Evolutionary conservation across 2,113 vertebrate genomes (phyloP), one percentile per base, ranked within the genome.

Genomic region (Fukomys damarensis): DNA sequence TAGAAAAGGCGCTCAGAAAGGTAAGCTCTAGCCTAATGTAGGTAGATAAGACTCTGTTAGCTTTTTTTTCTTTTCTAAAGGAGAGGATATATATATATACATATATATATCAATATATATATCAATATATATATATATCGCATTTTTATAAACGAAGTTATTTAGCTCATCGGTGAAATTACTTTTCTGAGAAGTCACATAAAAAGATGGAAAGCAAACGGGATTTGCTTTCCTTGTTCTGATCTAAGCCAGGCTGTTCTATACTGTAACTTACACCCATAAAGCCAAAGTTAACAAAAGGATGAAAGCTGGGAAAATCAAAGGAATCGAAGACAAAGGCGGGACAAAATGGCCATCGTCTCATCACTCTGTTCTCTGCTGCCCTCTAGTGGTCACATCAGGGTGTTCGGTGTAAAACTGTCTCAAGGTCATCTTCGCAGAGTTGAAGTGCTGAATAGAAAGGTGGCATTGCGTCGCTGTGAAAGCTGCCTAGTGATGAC

Each of bases 221-320:
- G 1, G 20, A 59, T 35, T 65, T 5, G 0, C 32, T 85, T 95
- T 63, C 30, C 28, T 68, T 52, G 16, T 46, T 91, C 12, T 93
- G 12, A 94, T 84, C 35, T 52, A 66, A 96, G 58, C 26, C 26
- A 58, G 22, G 22, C 46, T 86, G 20, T 7, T 58, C 77, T 30
- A 7, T 93, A 2, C 76, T 96, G 70, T 74, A 90, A 96, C 95
- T 96, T 88, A 76, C 32, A 52, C 49, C 41, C 49, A 28, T 16
- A 66, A 81, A 95, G 83, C 81, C 46, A 82, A 94, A 96, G 92
- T 98, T 97, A 97, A 96, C 96, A 97, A 96, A 97, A 96, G 93
- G 93, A 87, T 56, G 88, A 95, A 95, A 94, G 94, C 94, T 91
- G 32, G 89, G 76, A 96, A 93, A 89, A 96, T 79, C 38, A 96